Evolutionary conservation across 2,113 vertebrate species (phyloP).

Genomic region (Xyliphius kryptos): DNA sequence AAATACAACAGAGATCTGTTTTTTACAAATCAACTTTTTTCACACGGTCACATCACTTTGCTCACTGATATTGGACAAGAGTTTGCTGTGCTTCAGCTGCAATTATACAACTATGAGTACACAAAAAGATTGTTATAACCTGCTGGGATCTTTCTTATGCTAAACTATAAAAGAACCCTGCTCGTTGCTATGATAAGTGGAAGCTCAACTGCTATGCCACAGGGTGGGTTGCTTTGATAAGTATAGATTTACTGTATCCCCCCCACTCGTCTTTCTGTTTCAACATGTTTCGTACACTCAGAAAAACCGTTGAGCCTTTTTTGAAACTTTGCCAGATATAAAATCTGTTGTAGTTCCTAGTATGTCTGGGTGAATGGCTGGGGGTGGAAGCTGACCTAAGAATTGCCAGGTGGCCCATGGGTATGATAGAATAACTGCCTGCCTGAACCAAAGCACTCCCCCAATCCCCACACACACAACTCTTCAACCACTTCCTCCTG

Average conservation of each 20-base stretch:
- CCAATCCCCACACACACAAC: constrained; percentile 2
- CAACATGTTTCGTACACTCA: constrained; percentile 19
- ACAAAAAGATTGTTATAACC: too few relatives aligned
- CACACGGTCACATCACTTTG: too few relatives aligned
- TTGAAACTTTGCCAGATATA: constrained; percentile 16
- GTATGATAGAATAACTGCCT: constrained; percentile 4
- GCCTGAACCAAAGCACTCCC: too few relatives aligned
- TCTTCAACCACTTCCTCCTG: constrained; percentile 29
- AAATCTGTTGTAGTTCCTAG: constrained; percentile 12
- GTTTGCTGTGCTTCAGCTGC: too few relatives aligned
- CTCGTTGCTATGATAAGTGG: constrained; percentile 17
- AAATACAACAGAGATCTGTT: too few relatives aligned
- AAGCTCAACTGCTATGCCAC: constrained; percentile 29
- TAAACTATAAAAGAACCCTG: constrained; percentile 1
- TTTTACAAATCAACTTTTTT: too few relatives aligned
- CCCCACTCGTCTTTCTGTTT: constrained; percentile 18
- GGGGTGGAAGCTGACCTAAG: constrained; percentile 14
- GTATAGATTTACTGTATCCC: constrained; percentile 6
- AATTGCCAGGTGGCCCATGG: constrained; percentile 34
- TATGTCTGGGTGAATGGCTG: constrained; percentile 12
- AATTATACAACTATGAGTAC: too few relatives aligned
- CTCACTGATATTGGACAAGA: too few relatives aligned
- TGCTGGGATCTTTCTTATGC: too few relatives aligned
- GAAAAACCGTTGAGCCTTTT: constrained; percentile 20
- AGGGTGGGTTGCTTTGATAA: constrained; percentile 24